Base-by-base conservation (phyloP, 2,888 invertebrate species). In the Coelinius sp. region DNA sequence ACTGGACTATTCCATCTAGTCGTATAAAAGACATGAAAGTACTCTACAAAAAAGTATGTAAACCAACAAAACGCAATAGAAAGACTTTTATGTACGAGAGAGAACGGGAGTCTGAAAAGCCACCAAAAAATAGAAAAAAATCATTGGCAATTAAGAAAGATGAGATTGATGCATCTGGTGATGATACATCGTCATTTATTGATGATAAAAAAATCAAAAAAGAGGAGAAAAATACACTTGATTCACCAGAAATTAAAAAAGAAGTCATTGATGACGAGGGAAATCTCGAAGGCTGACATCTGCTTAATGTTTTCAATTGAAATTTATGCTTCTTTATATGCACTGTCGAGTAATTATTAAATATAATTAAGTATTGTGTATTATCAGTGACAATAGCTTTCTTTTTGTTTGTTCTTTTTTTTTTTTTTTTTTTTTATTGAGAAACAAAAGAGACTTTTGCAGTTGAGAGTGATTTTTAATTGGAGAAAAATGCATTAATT, bases 1-100 rank as follows among this genome's bases (percentile, higher is more conserved):
- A 94, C 78, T 96, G 96, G 96, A 94, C 94, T 24, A 92, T 95
- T 79, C 86, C 89, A 6, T 89, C 91, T 22, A 89, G 89, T 74
- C 88, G 91, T 79, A 89, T 94, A 0, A 89, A 92, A 79, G 88
- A 89, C 65, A 87, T 93, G 80, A 93, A 93, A 82, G 91, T 91
- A 77, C 81, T 90, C 31, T 94, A 91, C 80, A 91, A 91, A 79
- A 88, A 87, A 72, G 87, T 89, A 52, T 88, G 88, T 80, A 89
- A 88, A 38, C 87, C 87, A 1, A 87, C 87, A 35, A 84, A 86
- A 75, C 81, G 87, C 75, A 87, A 87, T 83, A 84, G 87, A 44
- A 84, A 86, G 77, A 84, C 84, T 1, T 88, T 86, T 64, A 84
- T 87, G 83, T 87, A 87, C 72, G 87, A 87, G 69, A 81, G 87